A percentile compares a stretch with the other conserved stretches of the same genome.
These are phyloP conservation scores for Eubasilissa regina DNA, from an alignment of 1,140 invertebrate genomes.

Conservation along the genomic window DNA sequence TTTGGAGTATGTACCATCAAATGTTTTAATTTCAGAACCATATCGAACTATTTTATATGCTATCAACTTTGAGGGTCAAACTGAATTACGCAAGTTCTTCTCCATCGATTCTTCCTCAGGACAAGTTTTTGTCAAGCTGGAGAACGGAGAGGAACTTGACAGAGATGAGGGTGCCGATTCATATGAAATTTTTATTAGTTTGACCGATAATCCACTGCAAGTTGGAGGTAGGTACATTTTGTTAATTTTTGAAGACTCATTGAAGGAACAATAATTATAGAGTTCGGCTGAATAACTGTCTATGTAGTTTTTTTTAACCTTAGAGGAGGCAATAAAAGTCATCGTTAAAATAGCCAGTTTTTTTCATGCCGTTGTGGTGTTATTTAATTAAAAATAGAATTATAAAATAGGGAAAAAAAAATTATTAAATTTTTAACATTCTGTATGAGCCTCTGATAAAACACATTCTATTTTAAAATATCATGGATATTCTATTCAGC, in stretches of 20 bases:
- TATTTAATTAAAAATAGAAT: neutral
- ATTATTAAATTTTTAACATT: too few relatives aligned
- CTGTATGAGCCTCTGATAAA: too few relatives aligned
- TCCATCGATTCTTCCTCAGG: constrained; percentile 67
- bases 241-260: too few relatives aligned
- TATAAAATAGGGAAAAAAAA: neutral
- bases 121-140: constrained; percentile 39
- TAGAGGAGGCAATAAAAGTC: too few relatives aligned
- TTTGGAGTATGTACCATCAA: neutral
- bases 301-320: too few relatives aligned
- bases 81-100: constrained; percentile 68
- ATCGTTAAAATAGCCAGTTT: too few relatives aligned
- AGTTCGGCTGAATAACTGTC: too few relatives aligned
- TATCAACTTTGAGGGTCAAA: constrained; percentile 67
- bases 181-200: constrained; percentile 68
- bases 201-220: constrained; percentile 71
- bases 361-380: too few relatives aligned
- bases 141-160: constrained; percentile 66
- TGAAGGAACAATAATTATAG: too few relatives aligned
- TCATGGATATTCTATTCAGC: too few relatives aligned
- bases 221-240: constrained; percentile 64
- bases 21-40: constrained; percentile 62
- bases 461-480: too few relatives aligned
- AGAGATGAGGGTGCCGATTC: constrained; percentile 66
- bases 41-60: constrained; percentile 66